Base-by-base conservation (phyloP, 2,113 vertebrate genomes). In the Eulemur rufifrons region DNA sequence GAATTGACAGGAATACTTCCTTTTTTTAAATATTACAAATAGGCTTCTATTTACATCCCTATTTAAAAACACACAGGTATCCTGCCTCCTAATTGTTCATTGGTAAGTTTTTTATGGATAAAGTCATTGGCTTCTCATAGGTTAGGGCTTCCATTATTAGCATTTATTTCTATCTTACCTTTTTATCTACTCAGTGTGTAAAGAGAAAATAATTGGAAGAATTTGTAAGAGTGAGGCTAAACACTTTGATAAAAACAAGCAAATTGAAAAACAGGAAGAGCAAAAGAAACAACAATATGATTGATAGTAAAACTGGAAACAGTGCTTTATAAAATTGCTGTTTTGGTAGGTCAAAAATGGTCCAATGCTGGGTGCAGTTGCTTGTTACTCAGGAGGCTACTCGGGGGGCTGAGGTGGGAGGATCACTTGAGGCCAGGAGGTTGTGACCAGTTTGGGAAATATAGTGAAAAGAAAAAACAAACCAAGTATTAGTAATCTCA, bases 191-290 rank as follows among this genome's bases (percentile, higher is more conserved):
- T 86, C 5, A 45, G 45, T 66, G 74, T 21, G 1, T 18, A 84
- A 92, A 96, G 68, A 94, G 59, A 94, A 96, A 94, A 86, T 93
- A 81, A 76, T 39, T n/a, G 42, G 71, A 91, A 37, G 12, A 18
- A 25, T 86, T 78, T 82, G 4, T 93, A 37, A 68, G 15, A 89
- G 3, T 73, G 23, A 96, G 34, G 29, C 32, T 45, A 77, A 25
- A n/a, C 8, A 45, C 50, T 20, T 54, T 68, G 76, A 37, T 64
- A 76, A 91, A 85, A 96, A 52, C 20, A 78, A 92, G 6, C 8
- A 81, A 52, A 50, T 45, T 73, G 39, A 91, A 90, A 90, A 92
- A 47, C 78, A 47, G 95, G 91, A 95, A 78, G 84, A 90, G 37
- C 5, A 6, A 77, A 91, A 86, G 34, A 64, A 91, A 39, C 47